Conservation (phyloP, 2,888 invertebrate genomes). For the Miltochrista miniata region DNA sequence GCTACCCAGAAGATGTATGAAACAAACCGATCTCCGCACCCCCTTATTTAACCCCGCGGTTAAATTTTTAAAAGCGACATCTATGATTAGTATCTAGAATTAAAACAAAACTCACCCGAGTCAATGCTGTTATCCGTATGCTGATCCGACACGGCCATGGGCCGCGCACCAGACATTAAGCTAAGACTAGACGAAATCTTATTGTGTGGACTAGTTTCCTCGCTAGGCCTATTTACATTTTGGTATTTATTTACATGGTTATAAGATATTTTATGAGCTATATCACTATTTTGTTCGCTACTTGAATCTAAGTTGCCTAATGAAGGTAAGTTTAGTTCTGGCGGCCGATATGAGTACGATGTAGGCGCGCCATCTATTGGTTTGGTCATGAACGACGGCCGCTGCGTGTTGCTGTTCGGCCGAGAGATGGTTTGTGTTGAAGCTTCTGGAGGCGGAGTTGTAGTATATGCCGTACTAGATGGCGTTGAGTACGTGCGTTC, state of each 20-base stretch:
- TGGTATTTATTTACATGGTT: conserved; percentile 83
- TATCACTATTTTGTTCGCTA: conserved; percentile 83
- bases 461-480: conserved; percentile 56
- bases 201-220: conserved; percentile 82
- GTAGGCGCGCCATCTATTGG: conserved; percentile 79
- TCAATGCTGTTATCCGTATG: conserved; percentile 76
- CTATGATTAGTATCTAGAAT: conserved; percentile 17
- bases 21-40: too few relatives aligned
- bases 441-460: conserved; percentile 54
- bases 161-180: conserved; percentile 75
- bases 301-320: conserved; percentile 75
- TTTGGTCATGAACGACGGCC: conserved; percentile 80
- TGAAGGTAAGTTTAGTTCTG: conserved; percentile 75
- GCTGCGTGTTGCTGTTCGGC: conserved; percentile 69
- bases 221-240: conserved; percentile 80
- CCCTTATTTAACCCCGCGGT: too few relatives aligned
- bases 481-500: conserved; percentile 67
- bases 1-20: too few relatives aligned
- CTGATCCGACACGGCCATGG: conserved; percentile 78
- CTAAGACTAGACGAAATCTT: conserved; percentile 84
- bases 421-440: conserved; percentile 63
- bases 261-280: conserved; percentile 82
- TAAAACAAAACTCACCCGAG: conserved; percentile 57
- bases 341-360: conserved; percentile 73
- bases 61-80: conserved; percentile 37